These are phyloP conservation scores for Nyctereutes procyonoides DNA, from an alignment of 2,113 vertebrate genomes.

Conservation along the genomic window DNA sequence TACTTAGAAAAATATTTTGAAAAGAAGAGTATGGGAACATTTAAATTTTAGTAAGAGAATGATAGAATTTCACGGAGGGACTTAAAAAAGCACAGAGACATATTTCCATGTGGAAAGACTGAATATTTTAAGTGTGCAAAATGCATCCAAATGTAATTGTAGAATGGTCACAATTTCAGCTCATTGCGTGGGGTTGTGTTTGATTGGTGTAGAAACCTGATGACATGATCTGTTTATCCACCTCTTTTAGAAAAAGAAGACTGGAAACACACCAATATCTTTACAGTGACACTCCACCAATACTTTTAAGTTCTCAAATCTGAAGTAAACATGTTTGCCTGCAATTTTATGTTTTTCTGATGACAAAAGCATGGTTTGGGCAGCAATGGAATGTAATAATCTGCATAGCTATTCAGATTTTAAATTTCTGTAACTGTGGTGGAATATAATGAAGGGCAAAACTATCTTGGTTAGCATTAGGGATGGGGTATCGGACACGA, in stretches of 20 bases:
- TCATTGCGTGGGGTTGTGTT: background rate
- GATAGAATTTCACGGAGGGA: background rate
- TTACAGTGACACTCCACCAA: background rate
- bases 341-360: slow-evolving; percentile 17
- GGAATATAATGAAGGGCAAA: background rate
- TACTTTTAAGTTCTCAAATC: slow-evolving; percentile 1
- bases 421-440: background rate
- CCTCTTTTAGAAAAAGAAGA: background rate
- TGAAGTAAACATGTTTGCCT: background rate
- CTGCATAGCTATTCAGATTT: background rate
- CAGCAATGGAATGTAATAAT: background rate
- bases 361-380: background rate
- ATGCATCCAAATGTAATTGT: background rate
- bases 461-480: background rate
- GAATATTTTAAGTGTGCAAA: background rate
- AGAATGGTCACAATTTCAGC: background rate
- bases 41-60: background rate
- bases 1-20: background rate
- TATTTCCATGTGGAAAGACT: background rate
- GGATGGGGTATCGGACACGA: background rate
- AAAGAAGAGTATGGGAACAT: background rate
- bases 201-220: background rate
- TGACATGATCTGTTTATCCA: background rate
- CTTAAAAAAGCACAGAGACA: background rate
- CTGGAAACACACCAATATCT: background rate